Base-by-base conservation (phyloP, 2,113 vertebrate genomes). In the Ploceus nigricollis region DNA sequence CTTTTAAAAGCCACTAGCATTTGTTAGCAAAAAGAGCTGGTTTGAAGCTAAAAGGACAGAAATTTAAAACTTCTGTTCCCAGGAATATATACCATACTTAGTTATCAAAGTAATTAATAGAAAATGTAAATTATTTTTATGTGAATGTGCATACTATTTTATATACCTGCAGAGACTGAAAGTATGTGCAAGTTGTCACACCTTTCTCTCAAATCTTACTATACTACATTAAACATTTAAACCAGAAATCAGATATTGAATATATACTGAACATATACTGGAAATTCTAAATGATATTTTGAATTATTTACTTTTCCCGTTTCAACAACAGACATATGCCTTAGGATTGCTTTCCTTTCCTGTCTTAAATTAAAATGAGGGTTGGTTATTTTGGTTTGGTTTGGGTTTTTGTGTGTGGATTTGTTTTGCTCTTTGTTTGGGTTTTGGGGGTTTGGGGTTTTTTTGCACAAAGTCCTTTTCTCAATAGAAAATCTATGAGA, bases 381-480 rank as follows among this genome's bases (percentile, higher is more conserved):
- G 8, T 40, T 31, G 9, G 1, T 30, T 35, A 21, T 35, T 77
- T 51, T 58, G 14, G 5, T 37, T 44, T 68, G 45, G 6, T 3
- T 58, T 60, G 17, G 7, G 11, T 1, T 58, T 51, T 33, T 51
- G 14, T 45, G 3, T 45, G 22, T 45, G 15, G 15, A 4, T 45
- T 53, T 69, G 5, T 15, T 60, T 45, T 60, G 17, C 33, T 60
- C 11, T 37, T 37, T 48, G 10, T 65, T 50, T 37, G 45, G 53
- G 3, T 15, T 73, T 27, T 7, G 5, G 6, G 17, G 3, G 3
- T 12, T 66, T 58, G 4, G 22, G 2, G 0, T 7, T 5, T 31
- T 61, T 40, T 76, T 68, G 1, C 3, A 23, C 8, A 40, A 63
- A 66, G 1, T 37, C 13, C 4, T 78, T 82, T 11, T 63, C 16